Evolutionary conservation across 2,797 vertebrate species (phyloP).

Genomic region (Pelodytes ibericus): DNA sequence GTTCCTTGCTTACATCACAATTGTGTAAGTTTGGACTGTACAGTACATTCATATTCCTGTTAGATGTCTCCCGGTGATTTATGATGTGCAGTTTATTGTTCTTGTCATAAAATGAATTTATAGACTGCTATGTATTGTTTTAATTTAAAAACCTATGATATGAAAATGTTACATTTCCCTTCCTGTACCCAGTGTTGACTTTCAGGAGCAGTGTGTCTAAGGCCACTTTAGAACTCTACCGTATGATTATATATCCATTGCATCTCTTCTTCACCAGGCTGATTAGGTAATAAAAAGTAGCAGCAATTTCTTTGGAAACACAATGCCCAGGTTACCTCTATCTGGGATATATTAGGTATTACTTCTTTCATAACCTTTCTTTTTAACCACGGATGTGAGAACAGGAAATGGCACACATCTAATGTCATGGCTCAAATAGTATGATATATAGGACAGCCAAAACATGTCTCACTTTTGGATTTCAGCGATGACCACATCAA

Average conservation of each 20-base stretch:
- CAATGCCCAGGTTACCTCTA: constrained; percentile 21
- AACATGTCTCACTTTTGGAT: not conserved
- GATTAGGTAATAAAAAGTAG: constrained; percentile 42
- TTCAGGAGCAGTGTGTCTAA: constrained; percentile 46
- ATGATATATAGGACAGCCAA: constrained; percentile 42
- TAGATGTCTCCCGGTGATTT: constrained; percentile 38
- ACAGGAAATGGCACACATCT: constrained; percentile 57
- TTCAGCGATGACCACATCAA: constrained; percentile 20
- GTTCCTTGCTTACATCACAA: not conserved
- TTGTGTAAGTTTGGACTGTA: constrained; percentile 4
- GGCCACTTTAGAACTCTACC: constrained; percentile 12
- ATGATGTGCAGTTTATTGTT: constrained; percentile 46
- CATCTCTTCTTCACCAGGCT: constrained; percentile 45
- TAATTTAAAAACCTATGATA: constrained; percentile 41
- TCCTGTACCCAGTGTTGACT: constrained; percentile 41
- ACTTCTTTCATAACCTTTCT: constrained; percentile 51
- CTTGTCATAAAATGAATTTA: constrained; percentile 50
- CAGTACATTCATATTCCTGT: constrained; percentile 18
- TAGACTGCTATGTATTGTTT: constrained; percentile 48
- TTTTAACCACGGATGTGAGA: constrained; percentile 48
- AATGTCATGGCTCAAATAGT: constrained; percentile 43
- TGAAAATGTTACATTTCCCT: constrained; percentile 35
- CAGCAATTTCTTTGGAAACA: constrained; percentile 41
- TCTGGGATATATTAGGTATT: constrained; percentile 55
- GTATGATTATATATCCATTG: constrained; percentile 33